phyloP scores from a whole-genome alignment of 2,888 invertebrate genomes.

The Heteropelma amictum region DNA sequence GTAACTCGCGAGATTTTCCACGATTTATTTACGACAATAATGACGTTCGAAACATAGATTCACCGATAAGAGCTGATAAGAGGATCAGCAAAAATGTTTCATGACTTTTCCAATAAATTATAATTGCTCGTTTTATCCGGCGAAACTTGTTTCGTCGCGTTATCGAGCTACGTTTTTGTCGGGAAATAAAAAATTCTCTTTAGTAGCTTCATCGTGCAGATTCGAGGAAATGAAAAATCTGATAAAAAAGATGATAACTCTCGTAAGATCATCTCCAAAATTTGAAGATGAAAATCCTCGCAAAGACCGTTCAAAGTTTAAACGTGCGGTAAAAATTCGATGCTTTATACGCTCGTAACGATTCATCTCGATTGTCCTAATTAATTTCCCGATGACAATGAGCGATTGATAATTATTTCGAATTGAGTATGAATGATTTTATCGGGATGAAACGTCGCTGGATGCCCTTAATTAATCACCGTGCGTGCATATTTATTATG shows the following conservation, averaged over 20 bases:
- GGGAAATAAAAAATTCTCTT: too few species aligned
- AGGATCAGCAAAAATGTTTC: too few species aligned
- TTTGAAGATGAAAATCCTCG: too few species aligned
- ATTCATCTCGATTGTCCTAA: background rate
- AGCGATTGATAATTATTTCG: slow-evolving; percentile 3
- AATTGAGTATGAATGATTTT: slow-evolving; percentile 12
- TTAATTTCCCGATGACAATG: slow-evolving; percentile 5
- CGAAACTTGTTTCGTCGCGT: too few species aligned
- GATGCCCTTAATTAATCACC: slow-evolving; percentile 43
- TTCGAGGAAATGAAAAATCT: too few species aligned
- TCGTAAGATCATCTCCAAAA: too few species aligned
- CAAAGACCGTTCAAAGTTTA: slow-evolving; percentile 15
- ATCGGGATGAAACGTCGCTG: background rate
- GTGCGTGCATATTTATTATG: slow-evolving; percentile 50
- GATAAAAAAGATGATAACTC: too few species aligned
- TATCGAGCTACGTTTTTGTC: too few species aligned
- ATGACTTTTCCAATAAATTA: too few species aligned
- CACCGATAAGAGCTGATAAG: too few species aligned
- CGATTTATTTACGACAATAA: slow-evolving; percentile 10
- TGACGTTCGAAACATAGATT: background rate
- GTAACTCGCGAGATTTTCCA: background rate
- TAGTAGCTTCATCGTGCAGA: too few species aligned
- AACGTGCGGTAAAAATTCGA: background rate
- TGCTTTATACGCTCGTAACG: slow-evolving; percentile 2
- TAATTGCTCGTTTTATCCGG: too few species aligned